These are phyloP conservation scores for Megaceryle maxima DNA, from an alignment of 2,113 vertebrate genomes.

Conservation along the genomic window DNA sequence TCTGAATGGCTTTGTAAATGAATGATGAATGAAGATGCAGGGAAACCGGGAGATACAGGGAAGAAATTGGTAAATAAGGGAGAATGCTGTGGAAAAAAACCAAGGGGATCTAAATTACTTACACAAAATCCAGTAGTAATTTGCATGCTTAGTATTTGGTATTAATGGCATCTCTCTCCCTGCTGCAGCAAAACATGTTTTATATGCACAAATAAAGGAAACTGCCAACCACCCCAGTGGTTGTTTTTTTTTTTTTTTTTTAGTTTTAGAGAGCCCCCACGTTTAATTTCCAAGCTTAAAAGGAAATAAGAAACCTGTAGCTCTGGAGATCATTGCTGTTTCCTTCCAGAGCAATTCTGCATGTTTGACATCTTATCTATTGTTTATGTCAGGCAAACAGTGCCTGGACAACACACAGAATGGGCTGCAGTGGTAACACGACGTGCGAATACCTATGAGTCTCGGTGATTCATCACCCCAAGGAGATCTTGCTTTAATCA, in stretches of 20 bases:
- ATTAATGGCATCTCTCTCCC: background rate
- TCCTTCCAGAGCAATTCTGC: constrained; percentile 18
- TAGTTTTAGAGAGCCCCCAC: background rate
- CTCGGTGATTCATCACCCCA: constrained; percentile 46
- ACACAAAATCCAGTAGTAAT: constrained; percentile 28
- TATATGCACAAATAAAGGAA: background rate
- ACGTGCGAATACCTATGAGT: constrained; percentile 43
- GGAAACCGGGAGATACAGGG: background rate
- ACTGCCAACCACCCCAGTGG: background rate
- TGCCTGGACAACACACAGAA: constrained; percentile 9
- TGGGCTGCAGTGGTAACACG: constrained; percentile 17
- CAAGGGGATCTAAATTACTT: constrained; percentile 34
- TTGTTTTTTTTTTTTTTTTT: background rate
- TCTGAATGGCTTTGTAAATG: constrained; percentile 45
- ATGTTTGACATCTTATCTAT: constrained; percentile 45
- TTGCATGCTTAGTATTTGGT: constrained; percentile 3
- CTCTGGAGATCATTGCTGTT: background rate
- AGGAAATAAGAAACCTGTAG: constrained; percentile 20
- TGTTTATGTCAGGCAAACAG: constrained; percentile 53
- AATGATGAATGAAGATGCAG: constrained; percentile 46
- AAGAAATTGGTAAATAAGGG: constrained; percentile 31
- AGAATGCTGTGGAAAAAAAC: background rate
- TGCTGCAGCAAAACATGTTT: background rate
- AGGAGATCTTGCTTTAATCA: constrained; percentile 47
- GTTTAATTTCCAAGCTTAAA: constrained; percentile 29